These are phyloP conservation scores for Mastigias papua DNA, from an alignment of 30 jellyfish, hydroid and myxozoan species.

Conservation along the genomic window DNA sequence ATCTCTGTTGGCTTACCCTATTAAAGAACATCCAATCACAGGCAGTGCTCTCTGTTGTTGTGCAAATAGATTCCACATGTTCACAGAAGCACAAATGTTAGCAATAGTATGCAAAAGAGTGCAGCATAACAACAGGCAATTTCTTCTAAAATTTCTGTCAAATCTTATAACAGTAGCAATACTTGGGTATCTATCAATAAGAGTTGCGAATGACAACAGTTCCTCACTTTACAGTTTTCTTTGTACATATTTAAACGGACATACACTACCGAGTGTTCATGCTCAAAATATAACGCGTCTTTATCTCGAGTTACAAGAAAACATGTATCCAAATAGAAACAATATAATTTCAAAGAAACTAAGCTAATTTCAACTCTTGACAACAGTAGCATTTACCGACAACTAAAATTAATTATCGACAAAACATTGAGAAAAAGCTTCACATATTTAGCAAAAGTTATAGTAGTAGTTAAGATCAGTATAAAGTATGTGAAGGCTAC, in stretches of 20 bases:
- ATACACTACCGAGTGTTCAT: not conserved
- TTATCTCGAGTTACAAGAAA: constrained; percentile 2
- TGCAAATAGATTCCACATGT: too few relatives aligned
- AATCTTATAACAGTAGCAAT: constrained; percentile 16
- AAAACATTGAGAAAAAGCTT: not conserved
- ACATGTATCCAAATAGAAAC: constrained; percentile 1
- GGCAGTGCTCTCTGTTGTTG: too few relatives aligned
- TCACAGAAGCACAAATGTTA: too few relatives aligned
- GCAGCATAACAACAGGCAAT: too few relatives aligned
- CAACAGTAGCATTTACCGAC: not conserved
- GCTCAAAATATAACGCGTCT: not conserved
- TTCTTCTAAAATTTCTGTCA: not conserved
- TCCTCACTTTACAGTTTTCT: not conserved
- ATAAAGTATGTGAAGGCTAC: too few relatives aligned
- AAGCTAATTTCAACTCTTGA: not conserved
- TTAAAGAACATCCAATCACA: too few relatives aligned
- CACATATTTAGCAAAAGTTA: too few relatives aligned
- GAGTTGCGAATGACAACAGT: not conserved
- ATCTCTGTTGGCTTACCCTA: too few relatives aligned
- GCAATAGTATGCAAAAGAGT: too few relatives aligned
- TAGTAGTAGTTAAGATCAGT: too few relatives aligned
- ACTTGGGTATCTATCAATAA: not conserved
- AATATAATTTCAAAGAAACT: not conserved
- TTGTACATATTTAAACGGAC: constrained; percentile 5
- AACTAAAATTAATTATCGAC: not conserved